These are phyloP conservation scores for Columba janthina DNA, from an alignment of 2,113 vertebrate genomes.

Conservation along the genomic window DNA sequence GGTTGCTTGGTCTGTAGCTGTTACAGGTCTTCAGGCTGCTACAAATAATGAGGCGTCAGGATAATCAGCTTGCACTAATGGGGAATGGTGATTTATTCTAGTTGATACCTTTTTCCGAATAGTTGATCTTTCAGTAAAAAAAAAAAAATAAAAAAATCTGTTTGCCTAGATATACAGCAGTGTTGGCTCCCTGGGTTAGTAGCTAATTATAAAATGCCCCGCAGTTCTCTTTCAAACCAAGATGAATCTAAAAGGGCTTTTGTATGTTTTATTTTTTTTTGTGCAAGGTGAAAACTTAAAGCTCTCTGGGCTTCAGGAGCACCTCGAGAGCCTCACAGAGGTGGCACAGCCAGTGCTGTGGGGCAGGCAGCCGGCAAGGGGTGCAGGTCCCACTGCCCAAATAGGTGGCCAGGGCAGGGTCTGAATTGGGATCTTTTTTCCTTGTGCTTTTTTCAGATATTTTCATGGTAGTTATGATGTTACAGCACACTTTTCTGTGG, in stretches of 20 bases:
- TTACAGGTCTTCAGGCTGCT: background rate
- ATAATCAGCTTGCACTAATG: background rate
- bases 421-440: background rate
- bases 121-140: background rate
- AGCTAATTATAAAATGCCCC: slow-evolving; percentile 44
- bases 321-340: background rate
- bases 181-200: background rate
- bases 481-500: background rate
- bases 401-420: background rate
- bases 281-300: background rate
- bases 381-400: rapidly evolving
- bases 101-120: background rate
- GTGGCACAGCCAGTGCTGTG: background rate
- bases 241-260: background rate
- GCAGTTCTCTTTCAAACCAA: slow-evolving; percentile 19
- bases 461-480: background rate
- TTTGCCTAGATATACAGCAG: background rate
- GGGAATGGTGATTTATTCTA: background rate
- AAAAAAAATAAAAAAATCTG: background rate
- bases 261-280: background rate
- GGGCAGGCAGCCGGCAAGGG: background rate
- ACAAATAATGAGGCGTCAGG: background rate
- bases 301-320: background rate
- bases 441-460: background rate
- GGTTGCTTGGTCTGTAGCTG: background rate